Percentiles rank a stretch among this genome's conserved stretches.
These are phyloP conservation scores for Arbacia lixula DNA, from an alignment of 53 echinoderm and acorn worm genomes.

Conservation along the genomic window DNA sequence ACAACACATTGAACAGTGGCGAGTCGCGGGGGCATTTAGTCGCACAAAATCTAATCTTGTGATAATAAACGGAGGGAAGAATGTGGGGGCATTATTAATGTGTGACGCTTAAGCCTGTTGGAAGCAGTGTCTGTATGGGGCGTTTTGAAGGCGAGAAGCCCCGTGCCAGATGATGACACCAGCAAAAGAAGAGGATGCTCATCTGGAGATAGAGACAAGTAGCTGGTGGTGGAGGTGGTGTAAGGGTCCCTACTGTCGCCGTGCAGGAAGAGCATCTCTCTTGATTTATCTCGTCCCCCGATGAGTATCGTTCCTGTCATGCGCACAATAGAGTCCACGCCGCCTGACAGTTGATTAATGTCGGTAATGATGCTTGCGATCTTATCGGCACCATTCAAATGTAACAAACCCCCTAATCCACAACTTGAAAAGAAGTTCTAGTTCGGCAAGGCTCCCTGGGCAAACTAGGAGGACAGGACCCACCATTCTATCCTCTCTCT, in stretches of 20 bases:
- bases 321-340: not conserved
- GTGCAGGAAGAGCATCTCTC: not conserved
- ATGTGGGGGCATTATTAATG: conserved; percentile 24
- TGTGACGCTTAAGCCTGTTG: conserved; percentile 2
- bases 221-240: not conserved
- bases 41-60: conserved; percentile 46
- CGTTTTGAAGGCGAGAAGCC: not conserved
- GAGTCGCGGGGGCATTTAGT: not conserved
- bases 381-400: conserved; percentile 45
- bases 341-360: conserved; percentile 50
- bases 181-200: not conserved
- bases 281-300: conserved; percentile 43
- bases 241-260: not conserved
- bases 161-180: not conserved
- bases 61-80: conserved; percentile 20
- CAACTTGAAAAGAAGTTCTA: conserved; percentile 21
- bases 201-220: not conserved
- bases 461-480: not conserved
- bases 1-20: conserved; percentile 13
- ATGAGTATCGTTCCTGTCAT: conserved; percentile 40
- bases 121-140: not conserved
- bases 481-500: not conserved
- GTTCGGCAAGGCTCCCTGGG: not conserved
- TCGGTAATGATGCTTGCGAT: conserved; percentile 27
- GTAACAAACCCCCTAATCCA: conserved; percentile 42